Evolutionary conservation across 2,888 invertebrate genomes (phyloP), one percentile per base, ranked within the genome.

Genomic region (Diarsia dahlii): DNA sequence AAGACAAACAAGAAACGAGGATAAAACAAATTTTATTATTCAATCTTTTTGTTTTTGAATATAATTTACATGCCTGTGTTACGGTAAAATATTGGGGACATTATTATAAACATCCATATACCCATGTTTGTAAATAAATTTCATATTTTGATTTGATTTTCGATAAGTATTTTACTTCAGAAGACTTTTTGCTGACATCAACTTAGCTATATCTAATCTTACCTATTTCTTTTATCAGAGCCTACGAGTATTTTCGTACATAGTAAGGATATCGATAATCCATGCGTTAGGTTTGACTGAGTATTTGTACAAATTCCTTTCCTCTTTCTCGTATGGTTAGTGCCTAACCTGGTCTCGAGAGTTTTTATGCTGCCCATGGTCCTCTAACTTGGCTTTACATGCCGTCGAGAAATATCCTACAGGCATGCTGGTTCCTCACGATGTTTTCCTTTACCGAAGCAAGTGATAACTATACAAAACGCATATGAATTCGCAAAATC

Each of bases 201-300:
- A 63, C 52, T 18, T 39, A 1, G 5, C 10, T 18, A 3, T 80
- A 56, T 80, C 54, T 74, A n/a, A 80, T 63, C 74, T 39, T 15
- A 20, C 28, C 13, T 23, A 23, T 76, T 48, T 13, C 12, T 28
- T 54, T 80, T 62, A 74, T 15, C 48, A 48, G 12, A 9, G 6
- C 39, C 12, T 34, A 48, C 5, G 45, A 63, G 10, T 39, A 54
- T 63, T 54, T 34, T 34, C 60, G 28, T 18, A 74, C n/a, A 52
- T 76, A 48, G 18, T 13, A 62, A 78, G 12, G 5, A 48, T 46
- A 74, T 76, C 20, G 20, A 45, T 20, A 46, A 50, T 20, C 5
- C 18, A 50, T 28, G 18, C 15, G 10, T 15, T 34, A 46, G 15
- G 28, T 56, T 50, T n/a, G 15, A 45, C 6, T 9, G 28, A 58